Evolutionary conservation across 1,140 invertebrate species (phyloP), one percentile per base, ranked within the genome.

Genomic region (Brachionus rotundiformis): DNA sequence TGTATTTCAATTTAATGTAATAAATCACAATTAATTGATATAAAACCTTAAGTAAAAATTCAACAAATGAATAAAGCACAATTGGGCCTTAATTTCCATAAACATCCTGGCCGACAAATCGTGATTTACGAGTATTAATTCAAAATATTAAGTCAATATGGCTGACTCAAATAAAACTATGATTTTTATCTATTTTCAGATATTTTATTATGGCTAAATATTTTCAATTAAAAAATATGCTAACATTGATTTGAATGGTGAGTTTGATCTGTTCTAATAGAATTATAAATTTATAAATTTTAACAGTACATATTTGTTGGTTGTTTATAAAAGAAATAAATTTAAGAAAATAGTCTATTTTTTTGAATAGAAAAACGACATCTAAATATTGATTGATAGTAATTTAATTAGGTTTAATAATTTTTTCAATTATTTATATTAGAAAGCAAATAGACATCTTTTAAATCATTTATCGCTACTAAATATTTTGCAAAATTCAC

Each of bases 21-120:
- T 54, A 54, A 54, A 54, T 54, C 47, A 54, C 47, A 54, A 54
- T 54, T 54, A 54, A 54, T 54, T 54, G 47, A 54, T 19, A 54
- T 54, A 54, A 54, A 54, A 54, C n/a, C n/a, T 25, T 25, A 54
- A 54, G 19, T 54, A 19, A 25, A 54, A 25, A 25, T 19, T 19
- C 23, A 41, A 8, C 47, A 8, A 8, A 19, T 19, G 19, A 19
- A 54, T 19, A 54, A 19, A 54, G 19, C 19, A 54, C 47, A 54
- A 54, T 19, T 54, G 23, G 19, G 19, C n/a, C 6, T 19, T 54
- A 54, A 54, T 54, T 54, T 54, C n/a, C n/a, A 8, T 54, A 54
- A 54, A 54, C 47, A 54, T 54, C 47, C 47, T 54, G 47, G 5
- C 47, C 47, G 47, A 54, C 47, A 54, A 54, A 19, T 54, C 47